A percentile compares a stretch with the other conserved stretches of the same genome.
Conservation (phyloP, 1,140 invertebrate genomes). For the Cotesia glomerata region DNA sequence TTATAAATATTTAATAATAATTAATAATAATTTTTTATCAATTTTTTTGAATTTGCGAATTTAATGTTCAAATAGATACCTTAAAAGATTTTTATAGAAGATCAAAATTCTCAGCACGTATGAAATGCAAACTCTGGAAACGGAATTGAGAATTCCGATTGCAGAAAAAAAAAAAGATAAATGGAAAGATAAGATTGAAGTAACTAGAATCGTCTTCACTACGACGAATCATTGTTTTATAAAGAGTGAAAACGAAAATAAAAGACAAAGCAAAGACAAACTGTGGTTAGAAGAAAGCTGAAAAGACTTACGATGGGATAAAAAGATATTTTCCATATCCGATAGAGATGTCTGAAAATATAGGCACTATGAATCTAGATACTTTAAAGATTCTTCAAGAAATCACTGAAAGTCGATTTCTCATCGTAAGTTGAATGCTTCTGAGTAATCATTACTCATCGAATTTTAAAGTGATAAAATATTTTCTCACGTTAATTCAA, state of each 20-base stretch:
- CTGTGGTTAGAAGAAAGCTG: background rate
- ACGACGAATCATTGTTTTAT: conserved; percentile 7
- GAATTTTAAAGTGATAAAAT: background rate
- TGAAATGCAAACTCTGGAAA: conserved; percentile 21
- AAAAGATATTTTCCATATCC: conserved; percentile 29
- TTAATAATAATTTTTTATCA: no score
- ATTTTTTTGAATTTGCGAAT: no score
- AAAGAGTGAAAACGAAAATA: background rate
- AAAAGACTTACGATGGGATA: conserved; percentile 28
- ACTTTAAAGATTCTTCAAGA: conserved; percentile 3
- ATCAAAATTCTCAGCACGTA: conserved; percentile 16
- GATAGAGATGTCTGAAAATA: conserved; percentile 10
- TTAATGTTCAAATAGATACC: no score
- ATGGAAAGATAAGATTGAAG: conserved; percentile 5
- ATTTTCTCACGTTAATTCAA: background rate
- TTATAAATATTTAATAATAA: no score
- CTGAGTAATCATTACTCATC: conserved; percentile 29
- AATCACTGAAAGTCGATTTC: conserved; percentile 19
- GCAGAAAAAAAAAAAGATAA: conserved; percentile 22
- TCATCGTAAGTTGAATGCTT: conserved; percentile 15
- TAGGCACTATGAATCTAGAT: conserved; percentile 13
- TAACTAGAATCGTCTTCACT: background rate
- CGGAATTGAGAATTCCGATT: conserved; percentile 22
- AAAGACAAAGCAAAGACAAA: background rate
- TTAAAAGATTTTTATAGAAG: background rate